Base-by-base conservation (phyloP, 92 coral and sea anemone genomes). In the Blastomussa wellsi region DNA sequence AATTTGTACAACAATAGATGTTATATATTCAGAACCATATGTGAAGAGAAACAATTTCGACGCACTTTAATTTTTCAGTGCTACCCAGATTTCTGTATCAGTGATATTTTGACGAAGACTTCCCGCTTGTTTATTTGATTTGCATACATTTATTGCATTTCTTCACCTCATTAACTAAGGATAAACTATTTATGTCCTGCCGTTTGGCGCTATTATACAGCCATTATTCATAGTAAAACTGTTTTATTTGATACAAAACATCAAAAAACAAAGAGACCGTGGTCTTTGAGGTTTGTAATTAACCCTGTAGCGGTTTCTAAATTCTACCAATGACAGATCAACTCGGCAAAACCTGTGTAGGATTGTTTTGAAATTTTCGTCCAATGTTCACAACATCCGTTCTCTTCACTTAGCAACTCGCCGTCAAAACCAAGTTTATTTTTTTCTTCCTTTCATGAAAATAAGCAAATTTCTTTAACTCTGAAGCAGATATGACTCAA, bases 181-280 rank as follows among this genome's bases (percentile, higher is more conserved):
- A 12, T 29, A 39, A 26, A 39, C 72, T 22, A 24, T 28, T 60
- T 32, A 74, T 62, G 47, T 33, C 80, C 79, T 39, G 87, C 51
- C 17, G 55, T 74, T 83, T 38, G 0, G 39, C 22, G 32, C 73
- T 79, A 57, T 74, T 83, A 24, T 39, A 29, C 80, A 20, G 29
- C 36, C 72, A 83, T 83, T 59, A 74, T 41, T 83, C 71, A 64
- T 60, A 60, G n/a, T 74, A 39, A 74, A 83, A 83, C 80, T 49
- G 71, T 48, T 59, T 74, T 31, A 74, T 72, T 82, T 82, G 79
- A 72, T 60, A 83, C 72, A 83, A 57, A 60, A 29, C 73, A 38
- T n/a, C 39, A 65, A 28, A 12, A 60, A 53, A 83, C 87, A 83
- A 83, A 83, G 44, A 53, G 66, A 39, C 41, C 76, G 87, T 75